phyloP scores from a whole-genome alignment of 2,888 invertebrate genomes.

The Eugnorisma glareosa region DNA sequence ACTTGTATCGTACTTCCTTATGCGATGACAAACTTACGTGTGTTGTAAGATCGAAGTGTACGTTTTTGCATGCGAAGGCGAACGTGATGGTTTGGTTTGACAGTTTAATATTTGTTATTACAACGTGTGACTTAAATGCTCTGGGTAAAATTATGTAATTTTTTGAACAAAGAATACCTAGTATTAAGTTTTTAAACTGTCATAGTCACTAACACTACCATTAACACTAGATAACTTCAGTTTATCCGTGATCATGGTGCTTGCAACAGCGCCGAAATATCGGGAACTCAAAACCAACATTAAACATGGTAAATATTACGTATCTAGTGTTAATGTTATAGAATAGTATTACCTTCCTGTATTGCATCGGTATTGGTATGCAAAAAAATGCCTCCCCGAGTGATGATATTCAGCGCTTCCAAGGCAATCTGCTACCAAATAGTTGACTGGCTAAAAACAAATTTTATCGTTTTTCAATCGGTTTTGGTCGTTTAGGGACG shows the following conservation, averaged over 20 bases:
- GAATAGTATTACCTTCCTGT: background rate
- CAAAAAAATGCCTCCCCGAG: background rate
- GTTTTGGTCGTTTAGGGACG: too few relatives aligned
- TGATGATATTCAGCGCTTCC: background rate
- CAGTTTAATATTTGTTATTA: conserved; percentile 35
- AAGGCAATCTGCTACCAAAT: background rate
- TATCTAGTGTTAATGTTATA: too few relatives aligned
- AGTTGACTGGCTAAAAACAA: background rate
- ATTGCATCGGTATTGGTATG: background rate
- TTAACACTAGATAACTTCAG: too few relatives aligned
- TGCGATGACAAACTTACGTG: conserved; percentile 38
- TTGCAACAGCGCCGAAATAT: too few relatives aligned
- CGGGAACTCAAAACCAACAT: too few relatives aligned
- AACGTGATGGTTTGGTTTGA: conserved; percentile 30
- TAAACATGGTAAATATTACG: too few relatives aligned
- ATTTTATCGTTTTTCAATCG: background rate
- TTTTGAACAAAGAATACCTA: conserved; percentile 4
- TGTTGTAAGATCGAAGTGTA: conserved; percentile 27
- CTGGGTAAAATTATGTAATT: background rate
- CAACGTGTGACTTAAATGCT: background rate
- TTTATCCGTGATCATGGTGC: too few relatives aligned
- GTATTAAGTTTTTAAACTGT: too few relatives aligned
- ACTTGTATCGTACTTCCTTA: conserved; percentile 55
- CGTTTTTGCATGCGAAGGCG: conserved; percentile 54
- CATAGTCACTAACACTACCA: too few relatives aligned